Evolutionary conservation across 2,113 vertebrate species (phyloP).

Genomic region (Leucosticte australis): DNA sequence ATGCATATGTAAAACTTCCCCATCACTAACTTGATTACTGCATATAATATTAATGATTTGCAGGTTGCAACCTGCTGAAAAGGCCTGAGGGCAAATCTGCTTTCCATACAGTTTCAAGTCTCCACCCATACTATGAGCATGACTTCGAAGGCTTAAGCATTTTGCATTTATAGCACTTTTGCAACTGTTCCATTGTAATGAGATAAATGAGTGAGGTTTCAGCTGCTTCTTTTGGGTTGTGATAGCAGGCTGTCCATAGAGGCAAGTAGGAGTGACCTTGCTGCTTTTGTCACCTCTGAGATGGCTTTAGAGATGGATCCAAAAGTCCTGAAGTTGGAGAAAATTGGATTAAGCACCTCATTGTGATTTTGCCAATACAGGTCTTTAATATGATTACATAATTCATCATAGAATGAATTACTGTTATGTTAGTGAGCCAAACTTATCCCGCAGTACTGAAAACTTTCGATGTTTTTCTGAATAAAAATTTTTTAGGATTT

Average conservation of each 20-base stretch:
- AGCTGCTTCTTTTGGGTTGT: background rate
- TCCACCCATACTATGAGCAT: background rate
- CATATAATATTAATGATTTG: background rate
- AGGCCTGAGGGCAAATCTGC: background rate
- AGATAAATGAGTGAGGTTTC: background rate
- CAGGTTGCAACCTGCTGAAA: background rate
- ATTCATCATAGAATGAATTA: background rate
- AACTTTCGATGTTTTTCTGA: background rate
- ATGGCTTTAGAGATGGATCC: background rate
- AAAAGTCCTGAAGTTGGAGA: background rate
- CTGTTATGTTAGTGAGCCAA: background rate
- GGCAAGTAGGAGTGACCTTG: background rate
- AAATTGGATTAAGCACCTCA: background rate
- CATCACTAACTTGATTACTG: background rate
- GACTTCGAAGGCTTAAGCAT: background rate
- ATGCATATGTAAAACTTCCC: background rate
- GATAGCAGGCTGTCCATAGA: background rate
- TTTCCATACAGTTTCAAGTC: constrained; percentile 12
- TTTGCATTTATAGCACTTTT: background rate
- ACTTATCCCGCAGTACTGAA: background rate
- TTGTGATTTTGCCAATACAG: background rate
- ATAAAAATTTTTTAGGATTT: background rate
- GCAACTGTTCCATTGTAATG: background rate
- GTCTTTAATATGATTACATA: background rate
- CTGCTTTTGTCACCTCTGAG: background rate